A percentile compares a stretch with the other conserved stretches of the same genome.
Evolutionary conservation across 1,140 invertebrate species (phyloP).

Genomic region (Drosophila truncata): DNA sequence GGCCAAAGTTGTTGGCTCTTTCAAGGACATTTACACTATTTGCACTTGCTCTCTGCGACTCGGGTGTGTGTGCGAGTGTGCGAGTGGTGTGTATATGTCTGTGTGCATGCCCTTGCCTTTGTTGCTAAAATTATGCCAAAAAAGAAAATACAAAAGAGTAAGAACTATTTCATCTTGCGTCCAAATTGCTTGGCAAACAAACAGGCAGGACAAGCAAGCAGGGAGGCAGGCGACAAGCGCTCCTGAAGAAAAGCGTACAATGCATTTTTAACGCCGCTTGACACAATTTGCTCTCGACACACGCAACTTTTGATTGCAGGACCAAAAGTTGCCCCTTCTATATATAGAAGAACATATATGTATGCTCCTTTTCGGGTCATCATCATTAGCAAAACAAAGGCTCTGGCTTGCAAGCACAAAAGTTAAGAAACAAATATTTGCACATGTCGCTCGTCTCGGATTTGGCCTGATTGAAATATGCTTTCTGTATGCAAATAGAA

Average conservation of each 20-base stretch:
- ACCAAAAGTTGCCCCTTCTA: constrained; percentile 11
- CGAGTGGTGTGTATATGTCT: constrained; percentile 8
- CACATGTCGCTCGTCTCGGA: constrained; percentile 16
- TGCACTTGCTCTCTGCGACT: constrained; percentile 65
- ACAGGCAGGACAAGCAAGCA: constrained; percentile 37
- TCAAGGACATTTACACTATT: constrained; percentile 78
- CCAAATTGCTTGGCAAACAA: constrained; percentile 70
- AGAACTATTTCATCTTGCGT: constrained; percentile 37
- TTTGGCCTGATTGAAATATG: constrained; percentile 43
- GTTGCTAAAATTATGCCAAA: constrained; percentile 53
- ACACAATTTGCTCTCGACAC: constrained; percentile 39
- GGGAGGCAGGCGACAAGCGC: constrained; percentile 8
- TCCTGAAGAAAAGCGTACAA: constrained; percentile 28
- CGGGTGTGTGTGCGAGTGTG: constrained; percentile 9
- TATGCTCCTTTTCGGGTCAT: constrained; percentile 22
- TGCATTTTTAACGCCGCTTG: constrained; percentile 60
- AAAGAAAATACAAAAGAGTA: constrained; percentile 21
- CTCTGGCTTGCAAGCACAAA: constrained; percentile 33
- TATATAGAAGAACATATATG: not conserved
- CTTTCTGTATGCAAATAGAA: constrained; percentile 35
- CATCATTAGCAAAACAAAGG: constrained; percentile 47
- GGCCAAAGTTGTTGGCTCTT: constrained; percentile 72
- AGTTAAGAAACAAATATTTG: constrained; percentile 48
- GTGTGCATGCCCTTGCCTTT: constrained; percentile 67
- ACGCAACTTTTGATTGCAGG: constrained; percentile 53